phyloP scores from a whole-genome alignment of 2,888 invertebrate genomes.

The Megaustenia siamemsis region DNA sequence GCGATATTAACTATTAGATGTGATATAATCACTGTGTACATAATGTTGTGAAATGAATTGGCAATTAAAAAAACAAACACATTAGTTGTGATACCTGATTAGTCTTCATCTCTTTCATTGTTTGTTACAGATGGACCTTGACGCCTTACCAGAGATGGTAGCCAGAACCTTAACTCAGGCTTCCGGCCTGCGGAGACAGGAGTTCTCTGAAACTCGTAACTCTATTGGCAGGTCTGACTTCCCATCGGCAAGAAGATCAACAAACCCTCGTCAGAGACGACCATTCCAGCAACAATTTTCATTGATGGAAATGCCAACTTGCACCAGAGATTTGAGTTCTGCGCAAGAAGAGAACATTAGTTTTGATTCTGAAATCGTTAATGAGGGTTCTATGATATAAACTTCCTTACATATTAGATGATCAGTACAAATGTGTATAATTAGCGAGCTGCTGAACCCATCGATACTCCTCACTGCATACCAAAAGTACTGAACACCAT shows the following conservation, averaged over 20 bases:
- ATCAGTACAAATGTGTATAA: not conserved
- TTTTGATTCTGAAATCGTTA: not conserved
- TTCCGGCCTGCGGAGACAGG: constrained; percentile 49
- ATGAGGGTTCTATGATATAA: not conserved
- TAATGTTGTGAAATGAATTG: too few relatives aligned
- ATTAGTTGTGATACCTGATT: not conserved
- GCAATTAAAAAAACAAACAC: too few relatives aligned
- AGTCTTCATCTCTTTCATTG: not conserved
- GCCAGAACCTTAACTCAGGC: constrained; percentile 52
- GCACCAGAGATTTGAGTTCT: constrained; percentile 5
- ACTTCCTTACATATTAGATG: not conserved
- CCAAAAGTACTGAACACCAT: not conserved
- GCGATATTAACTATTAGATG: too few relatives aligned
- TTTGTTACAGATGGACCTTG: constrained; percentile 64
- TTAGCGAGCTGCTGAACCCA: not conserved
- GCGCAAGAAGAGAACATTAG: not conserved
- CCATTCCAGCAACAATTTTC: constrained; percentile 57
- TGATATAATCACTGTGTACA: too few relatives aligned
- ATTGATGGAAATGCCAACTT: constrained; percentile 45
- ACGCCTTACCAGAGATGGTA: constrained; percentile 67
- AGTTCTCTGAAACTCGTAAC: constrained; percentile 29
- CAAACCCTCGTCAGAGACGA: constrained; percentile 53
- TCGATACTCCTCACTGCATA: not conserved
- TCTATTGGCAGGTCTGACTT: constrained; percentile 42
- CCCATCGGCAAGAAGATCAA: constrained; percentile 43